These are phyloP conservation scores for Coleophora deauratella DNA, from an alignment of 2,888 invertebrate species.

Conservation along the genomic window DNA sequence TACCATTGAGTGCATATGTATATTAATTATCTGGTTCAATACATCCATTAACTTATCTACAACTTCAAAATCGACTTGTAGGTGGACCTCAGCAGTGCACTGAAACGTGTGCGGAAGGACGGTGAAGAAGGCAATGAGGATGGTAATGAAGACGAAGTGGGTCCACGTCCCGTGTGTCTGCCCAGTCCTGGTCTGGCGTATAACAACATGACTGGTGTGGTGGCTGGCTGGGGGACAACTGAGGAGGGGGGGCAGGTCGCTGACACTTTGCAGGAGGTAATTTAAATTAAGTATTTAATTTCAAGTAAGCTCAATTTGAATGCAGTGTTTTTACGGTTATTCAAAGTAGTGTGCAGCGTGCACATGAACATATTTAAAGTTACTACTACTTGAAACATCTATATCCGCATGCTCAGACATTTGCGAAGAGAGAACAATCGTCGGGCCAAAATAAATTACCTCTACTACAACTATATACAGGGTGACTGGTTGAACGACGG, in stretches of 20 bases:
- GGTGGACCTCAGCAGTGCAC: slow-evolving; percentile 53
- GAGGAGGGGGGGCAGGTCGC: slow-evolving; percentile 78
- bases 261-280: slow-evolving; percentile 81
- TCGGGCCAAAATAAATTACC: too few relatives aligned
- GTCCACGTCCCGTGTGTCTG: slow-evolving; percentile 85
- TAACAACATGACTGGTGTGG: slow-evolving; percentile 72
- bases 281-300: background rate
- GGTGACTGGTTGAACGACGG: too few relatives aligned
- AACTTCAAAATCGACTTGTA: slow-evolving; percentile 15
- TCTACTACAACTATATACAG: too few relatives aligned
- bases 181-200: slow-evolving; percentile 76
- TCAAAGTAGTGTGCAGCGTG: background rate
- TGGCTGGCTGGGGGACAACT: slow-evolving; percentile 86
- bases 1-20: too few relatives aligned
- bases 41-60: too few relatives aligned
- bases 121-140: slow-evolving; percentile 16
- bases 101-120: slow-evolving; percentile 34
- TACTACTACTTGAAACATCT: too few relatives aligned
- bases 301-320: too few relatives aligned
- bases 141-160: slow-evolving; percentile 30
- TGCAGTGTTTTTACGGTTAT: too few relatives aligned
- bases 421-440: too few relatives aligned
- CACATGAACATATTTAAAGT: too few relatives aligned
- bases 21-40: too few relatives aligned
- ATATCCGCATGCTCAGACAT: too few relatives aligned